phyloP scores from a whole-genome alignment of 2,888 invertebrate genomes.

The Cerastis leucographa region DNA sequence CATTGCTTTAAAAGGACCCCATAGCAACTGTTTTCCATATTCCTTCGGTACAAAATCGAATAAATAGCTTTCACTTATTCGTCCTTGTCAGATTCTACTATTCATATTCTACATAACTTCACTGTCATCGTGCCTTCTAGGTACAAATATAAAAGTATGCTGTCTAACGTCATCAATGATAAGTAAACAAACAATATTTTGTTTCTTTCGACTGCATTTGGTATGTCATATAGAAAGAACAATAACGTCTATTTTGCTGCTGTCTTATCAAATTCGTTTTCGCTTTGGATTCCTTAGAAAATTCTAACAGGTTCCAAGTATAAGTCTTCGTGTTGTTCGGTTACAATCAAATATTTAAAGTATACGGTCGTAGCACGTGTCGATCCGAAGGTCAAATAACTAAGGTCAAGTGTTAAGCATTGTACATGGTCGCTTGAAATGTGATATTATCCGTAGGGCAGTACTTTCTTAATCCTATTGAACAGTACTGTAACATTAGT shows the following conservation, averaged over 20 bases:
- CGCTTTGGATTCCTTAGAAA: constrained; percentile 16
- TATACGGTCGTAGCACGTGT: constrained; percentile 35
- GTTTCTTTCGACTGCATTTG: constrained; percentile 23
- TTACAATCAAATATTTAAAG: constrained; percentile 39
- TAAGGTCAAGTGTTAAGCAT: constrained; percentile 62
- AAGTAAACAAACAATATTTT: constrained; percentile 49
- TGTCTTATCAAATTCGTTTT: constrained; percentile 24
- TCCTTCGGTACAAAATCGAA: constrained; percentile 4
- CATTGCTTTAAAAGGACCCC: constrained; percentile 2
- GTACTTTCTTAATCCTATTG: constrained; percentile 51
- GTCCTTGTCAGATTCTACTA: not conserved
- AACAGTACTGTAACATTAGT: not conserved
- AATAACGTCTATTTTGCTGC: constrained; percentile 26
- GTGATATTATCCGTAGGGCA: constrained; percentile 33
- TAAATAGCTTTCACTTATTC: constrained; percentile 11
- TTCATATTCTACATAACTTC: not conserved
- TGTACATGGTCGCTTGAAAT: constrained; percentile 53
- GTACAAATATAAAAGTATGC: constrained; percentile 12
- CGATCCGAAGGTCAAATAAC: constrained; percentile 57
- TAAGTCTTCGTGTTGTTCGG: constrained; percentile 29
- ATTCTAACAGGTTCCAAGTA: constrained; percentile 1
- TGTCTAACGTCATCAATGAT: constrained; percentile 28
- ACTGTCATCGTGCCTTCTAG: not conserved
- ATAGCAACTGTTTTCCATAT: not conserved
- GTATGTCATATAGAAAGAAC: constrained; percentile 10